Evolutionary conservation across 2,797 vertebrate genomes (phyloP), one percentile per base, ranked within the genome.

Genomic region (Phoxinus dragarum): DNA sequence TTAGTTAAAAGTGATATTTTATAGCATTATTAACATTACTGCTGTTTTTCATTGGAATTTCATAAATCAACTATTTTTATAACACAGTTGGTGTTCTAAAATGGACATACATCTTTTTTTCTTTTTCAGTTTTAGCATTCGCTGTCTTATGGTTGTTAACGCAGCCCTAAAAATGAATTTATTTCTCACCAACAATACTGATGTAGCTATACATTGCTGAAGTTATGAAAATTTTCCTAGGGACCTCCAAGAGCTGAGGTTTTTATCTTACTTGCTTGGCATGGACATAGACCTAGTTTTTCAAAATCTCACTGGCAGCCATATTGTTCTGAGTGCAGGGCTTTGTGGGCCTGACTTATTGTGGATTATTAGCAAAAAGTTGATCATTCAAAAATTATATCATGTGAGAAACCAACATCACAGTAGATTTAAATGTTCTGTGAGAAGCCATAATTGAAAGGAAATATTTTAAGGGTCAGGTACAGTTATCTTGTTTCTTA

Each of bases 301-400:
- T 92, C 93, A 93, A 92, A 92, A 91, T 90, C 93, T 85, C 88
- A 92, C 90, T 36, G 42, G 92, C 90, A 90, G 91, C 89, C 92
- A 93, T 94, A 90, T 89, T 52, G 67, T 88, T 91, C 88, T 64
- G 77, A 92, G 88, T 88, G 81, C 84, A 88, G 69, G 88, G 86
- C 82, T 76, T 81, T 56, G 21, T 64, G 66, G 73, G 80, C 54
- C 66, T 44, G 42, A 71, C 44, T 67, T 56, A 38, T 75, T 36
- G 71, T 77, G 84, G 42, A 40, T 49, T 49, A 19, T 64, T 67
- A 36, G n/a, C 52, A 49, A 72, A 56, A 38, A 56, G n/a, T 49
- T 42, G 59, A 68, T 66, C 27, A 0, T 44, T 68, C n/a, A 66
- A 52, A 40, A 83, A 69, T 69, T 23, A 49, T 31, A 5, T 49